Conservation (phyloP, 2,888 invertebrate genomes). For the Galerucella nymphaeae region DNA sequence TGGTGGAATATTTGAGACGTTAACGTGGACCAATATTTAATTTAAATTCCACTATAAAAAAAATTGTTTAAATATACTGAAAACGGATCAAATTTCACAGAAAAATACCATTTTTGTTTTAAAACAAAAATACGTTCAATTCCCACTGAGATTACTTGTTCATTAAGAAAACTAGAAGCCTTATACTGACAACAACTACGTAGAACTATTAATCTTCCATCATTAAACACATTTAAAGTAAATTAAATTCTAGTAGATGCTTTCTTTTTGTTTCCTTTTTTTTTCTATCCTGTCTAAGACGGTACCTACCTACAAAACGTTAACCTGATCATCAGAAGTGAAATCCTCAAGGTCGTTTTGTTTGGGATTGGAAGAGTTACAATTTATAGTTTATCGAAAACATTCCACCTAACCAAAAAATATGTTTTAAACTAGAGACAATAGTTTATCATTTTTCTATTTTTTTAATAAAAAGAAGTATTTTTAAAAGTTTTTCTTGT, state of each 20-base stretch:
- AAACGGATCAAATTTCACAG: too few species aligned
- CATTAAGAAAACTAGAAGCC: too few species aligned
- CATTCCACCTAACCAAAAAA: neutral
- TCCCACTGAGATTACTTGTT: too few species aligned
- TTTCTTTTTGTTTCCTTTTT: neutral
- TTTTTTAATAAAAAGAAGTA: too few species aligned
- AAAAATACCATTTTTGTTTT: too few species aligned
- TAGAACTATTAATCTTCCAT: constrained; percentile 4
- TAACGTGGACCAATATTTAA: neutral
- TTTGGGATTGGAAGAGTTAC: neutral
- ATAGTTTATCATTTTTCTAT: neutral
- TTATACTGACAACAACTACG: neutral
- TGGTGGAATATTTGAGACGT: neutral
- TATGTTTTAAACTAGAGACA: too few species aligned
- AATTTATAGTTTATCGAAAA: neutral
- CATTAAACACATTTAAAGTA: constrained; percentile 4
- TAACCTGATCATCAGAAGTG: neutral
- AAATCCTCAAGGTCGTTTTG: constrained; percentile 2
- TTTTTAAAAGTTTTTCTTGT: neutral
- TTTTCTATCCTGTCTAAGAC: neutral
- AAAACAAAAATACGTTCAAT: too few species aligned
- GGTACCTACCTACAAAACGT: neutral
- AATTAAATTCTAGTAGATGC: neutral
- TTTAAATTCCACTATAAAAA: neutral
- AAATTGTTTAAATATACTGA: too few species aligned